Evolutionary conservation across 2,888 invertebrate species (phyloP).

Genomic region (Ischnura elegans): DNA sequence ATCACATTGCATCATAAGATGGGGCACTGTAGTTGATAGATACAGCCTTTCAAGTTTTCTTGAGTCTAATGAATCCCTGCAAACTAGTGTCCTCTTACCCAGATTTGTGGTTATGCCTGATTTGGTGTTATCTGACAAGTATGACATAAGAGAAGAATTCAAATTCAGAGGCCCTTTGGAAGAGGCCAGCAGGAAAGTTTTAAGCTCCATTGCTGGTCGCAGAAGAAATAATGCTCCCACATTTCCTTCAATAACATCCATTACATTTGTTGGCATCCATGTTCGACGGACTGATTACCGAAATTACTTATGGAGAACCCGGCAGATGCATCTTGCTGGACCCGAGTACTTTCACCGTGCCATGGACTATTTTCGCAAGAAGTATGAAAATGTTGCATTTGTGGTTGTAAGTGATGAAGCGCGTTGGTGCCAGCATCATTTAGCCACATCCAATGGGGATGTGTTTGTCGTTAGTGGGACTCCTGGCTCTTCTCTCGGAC

Average conservation of each 20-base stretch:
- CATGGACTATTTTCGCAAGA: constrained; percentile 77
- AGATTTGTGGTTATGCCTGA: constrained; percentile 80
- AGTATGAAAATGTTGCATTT: constrained; percentile 77
- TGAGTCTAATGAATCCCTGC: constrained; percentile 54
- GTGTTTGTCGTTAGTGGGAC: constrained; percentile 77
- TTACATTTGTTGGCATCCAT: constrained; percentile 80
- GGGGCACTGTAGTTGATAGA: constrained; percentile 49
- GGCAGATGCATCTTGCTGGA: constrained; percentile 77
- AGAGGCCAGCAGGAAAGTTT: constrained; percentile 78
- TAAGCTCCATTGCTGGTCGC: constrained; percentile 75
- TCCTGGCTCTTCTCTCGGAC: constrained; percentile 74
- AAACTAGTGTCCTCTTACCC: constrained; percentile 65
- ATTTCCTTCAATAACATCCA: constrained; percentile 74
- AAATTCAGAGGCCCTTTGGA: constrained; percentile 77
- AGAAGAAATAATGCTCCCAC: constrained; percentile 68
- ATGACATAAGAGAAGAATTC: constrained; percentile 81
- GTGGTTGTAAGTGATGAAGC: constrained; percentile 79
- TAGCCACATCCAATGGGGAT: constrained; percentile 75
- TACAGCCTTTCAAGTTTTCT: constrained; percentile 55
- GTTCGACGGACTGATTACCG: constrained; percentile 81
- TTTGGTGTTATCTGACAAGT: constrained; percentile 80
- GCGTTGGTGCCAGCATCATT: constrained; percentile 77
- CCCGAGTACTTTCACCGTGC: constrained; percentile 77
- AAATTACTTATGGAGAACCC: constrained; percentile 80
- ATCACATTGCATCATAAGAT: constrained; percentile 61